Evolutionary conservation across 2,888 invertebrate species (phyloP).

Genomic region (Crioceris asparagi): DNA sequence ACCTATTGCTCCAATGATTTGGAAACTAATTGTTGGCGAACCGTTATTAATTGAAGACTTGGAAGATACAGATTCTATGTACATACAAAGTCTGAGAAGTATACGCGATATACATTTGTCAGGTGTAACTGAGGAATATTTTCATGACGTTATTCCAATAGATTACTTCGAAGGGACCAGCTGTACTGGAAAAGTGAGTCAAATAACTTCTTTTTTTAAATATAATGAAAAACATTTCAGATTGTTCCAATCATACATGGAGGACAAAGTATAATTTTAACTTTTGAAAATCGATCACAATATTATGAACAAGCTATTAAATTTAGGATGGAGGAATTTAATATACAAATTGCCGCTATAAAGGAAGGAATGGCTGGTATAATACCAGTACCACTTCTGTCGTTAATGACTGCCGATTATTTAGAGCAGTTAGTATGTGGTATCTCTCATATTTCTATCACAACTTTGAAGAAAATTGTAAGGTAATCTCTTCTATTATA

Average conservation of each 20-base stretch:
- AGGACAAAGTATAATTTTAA: constrained; percentile 46
- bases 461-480: constrained; percentile 48
- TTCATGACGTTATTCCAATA: constrained; percentile 51
- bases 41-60: constrained; percentile 48
- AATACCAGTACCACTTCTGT: constrained; percentile 51
- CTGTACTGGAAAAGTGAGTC: constrained; percentile 41
- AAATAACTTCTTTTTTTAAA: neutral
- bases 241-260: constrained; percentile 51
- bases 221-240: constrained; percentile 18
- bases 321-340: constrained; percentile 51
- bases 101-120: constrained; percentile 49
- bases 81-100: constrained; percentile 47
- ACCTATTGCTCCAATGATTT: constrained; percentile 50
- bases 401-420: constrained; percentile 47
- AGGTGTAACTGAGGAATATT: constrained; percentile 46
- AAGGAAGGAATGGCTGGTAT: constrained; percentile 54
- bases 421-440: constrained; percentile 55
- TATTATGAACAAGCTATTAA: constrained; percentile 50
- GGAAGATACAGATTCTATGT: constrained; percentile 49
- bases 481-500: no score
- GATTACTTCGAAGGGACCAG: constrained; percentile 53
- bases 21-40: constrained; percentile 52
- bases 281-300: constrained; percentile 47
- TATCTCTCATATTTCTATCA: constrained; percentile 48
- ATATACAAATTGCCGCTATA: constrained; percentile 48